Evolutionary conservation across 2,797 vertebrate genomes (phyloP).

Genomic region (Gila robusta): DNA sequence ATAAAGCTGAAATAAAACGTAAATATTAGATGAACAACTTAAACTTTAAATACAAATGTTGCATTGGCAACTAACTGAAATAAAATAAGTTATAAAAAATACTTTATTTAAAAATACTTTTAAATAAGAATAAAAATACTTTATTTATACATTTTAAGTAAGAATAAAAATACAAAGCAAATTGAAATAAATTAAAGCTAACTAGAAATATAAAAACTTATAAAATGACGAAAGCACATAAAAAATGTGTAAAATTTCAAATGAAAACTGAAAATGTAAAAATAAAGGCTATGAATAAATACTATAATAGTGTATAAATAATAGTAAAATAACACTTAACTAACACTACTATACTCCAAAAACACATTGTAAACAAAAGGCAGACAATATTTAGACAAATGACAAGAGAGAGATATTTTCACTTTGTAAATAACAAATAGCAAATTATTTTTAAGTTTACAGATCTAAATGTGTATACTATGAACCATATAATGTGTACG

Average conservation of each 20-base stretch:
- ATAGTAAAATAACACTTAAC: background rate
- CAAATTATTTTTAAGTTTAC: background rate
- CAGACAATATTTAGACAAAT: background rate
- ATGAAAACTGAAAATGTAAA: background rate
- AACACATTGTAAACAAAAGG: background rate
- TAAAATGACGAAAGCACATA: background rate
- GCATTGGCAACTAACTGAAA: background rate
- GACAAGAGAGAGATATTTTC: background rate
- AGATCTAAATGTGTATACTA: background rate
- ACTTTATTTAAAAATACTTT: background rate
- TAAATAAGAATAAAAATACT: background rate
- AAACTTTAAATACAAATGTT: background rate
- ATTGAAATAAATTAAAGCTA: background rate
- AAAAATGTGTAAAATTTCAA: background rate
- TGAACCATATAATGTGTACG: background rate
- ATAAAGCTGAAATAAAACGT: background rate
- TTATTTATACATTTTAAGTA: background rate
- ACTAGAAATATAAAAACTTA: background rate
- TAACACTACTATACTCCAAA: background rate
- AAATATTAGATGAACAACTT: background rate
- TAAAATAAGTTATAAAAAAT: background rate
- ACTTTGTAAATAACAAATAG: background rate
- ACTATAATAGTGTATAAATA: background rate
- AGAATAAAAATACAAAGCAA: background rate
- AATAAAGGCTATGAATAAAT: background rate